Evolutionary conservation across 1,140 invertebrate genomes (phyloP), one percentile per base, ranked within the genome.

Genomic region (Apis florea): DNA sequence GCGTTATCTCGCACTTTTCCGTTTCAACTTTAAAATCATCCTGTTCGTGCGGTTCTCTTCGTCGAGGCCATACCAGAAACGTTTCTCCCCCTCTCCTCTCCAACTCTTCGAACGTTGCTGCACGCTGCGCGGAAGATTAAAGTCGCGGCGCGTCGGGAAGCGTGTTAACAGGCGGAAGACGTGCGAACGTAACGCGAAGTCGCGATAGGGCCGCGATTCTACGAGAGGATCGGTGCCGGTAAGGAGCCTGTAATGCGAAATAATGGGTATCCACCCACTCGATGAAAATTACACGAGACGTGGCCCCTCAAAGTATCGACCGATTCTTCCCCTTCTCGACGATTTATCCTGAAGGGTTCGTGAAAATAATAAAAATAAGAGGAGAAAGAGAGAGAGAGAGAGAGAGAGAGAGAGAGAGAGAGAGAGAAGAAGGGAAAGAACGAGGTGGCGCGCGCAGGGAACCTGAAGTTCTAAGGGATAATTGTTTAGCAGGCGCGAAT

Each of bases 191-290:
- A 70, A 82, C 80, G 82, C 82, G 54, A 79, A 66, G 82, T 75
- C 71, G 66, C 78, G 83, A 86, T 85, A 59, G 74, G 73, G 61
- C 49, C 70, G 70, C 80, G 85, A 83, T 81, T 68, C 76, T 59
- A n/a, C 82, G 82, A 47, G 63, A 77, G 78, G 82, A 85, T 83
- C 82, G 54, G 53, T 82, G 66, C 74, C 80, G 77, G 72, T 88
- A 88, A 88, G 86, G 72, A 85, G 80, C 72, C 80, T 84, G 81
- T 87, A 89, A 90, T 90, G 82, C 79, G 81, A 85, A 90, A 88
- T 90, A 88, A 90, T 90, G 82, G 88, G 84, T 88, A 89, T 87
- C 86, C 89, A 89, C 88, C 86, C 86, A 89, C 89, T 85, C 82
- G 86, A 78, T 86, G 83, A 86, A 88, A 89, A 89, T 89, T 88